A percentile compares a stretch with the other conserved stretches of the same genome.
These are phyloP conservation scores for Chionodraco myersi DNA, from an alignment of 2,113 vertebrate species.

Conservation along the genomic window DNA sequence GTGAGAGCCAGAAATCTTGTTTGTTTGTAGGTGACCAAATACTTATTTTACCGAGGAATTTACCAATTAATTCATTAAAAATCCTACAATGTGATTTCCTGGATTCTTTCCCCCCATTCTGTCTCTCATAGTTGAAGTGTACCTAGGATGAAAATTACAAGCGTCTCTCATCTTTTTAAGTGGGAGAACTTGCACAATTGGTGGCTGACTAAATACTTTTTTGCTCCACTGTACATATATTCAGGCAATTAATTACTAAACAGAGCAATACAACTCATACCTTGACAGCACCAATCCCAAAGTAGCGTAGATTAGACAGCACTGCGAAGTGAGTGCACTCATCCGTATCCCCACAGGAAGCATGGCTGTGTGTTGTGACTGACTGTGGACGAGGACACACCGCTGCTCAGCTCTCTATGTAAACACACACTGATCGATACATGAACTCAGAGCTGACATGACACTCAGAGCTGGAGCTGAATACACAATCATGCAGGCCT, in stretches of 20 bases:
- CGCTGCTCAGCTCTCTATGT: conserved; percentile 47
- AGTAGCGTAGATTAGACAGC: conserved; percentile 31
- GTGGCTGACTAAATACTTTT: too few species aligned
- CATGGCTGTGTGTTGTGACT: conserved; percentile 62
- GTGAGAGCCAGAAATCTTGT: too few species aligned
- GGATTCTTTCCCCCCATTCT: too few species aligned
- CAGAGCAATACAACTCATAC: conserved; percentile 43
- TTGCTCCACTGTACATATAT: neutral
- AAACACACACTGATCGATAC: conserved; percentile 75
- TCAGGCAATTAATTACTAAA: neutral
- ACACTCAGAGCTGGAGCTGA: conserved; percentile 28
- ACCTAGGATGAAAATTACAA: too few species aligned
- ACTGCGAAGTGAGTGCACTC: conserved; percentile 5
- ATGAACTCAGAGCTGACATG: conserved; percentile 46
- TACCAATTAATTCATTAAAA: too few species aligned
- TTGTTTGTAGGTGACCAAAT: too few species aligned
- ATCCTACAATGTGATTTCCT: too few species aligned
- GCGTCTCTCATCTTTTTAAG: too few species aligned
- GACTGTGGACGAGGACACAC: conserved; percentile 9
- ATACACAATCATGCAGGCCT: conserved; percentile 6
- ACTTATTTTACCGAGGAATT: too few species aligned
- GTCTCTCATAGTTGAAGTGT: too few species aligned
- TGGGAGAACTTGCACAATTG: too few species aligned
- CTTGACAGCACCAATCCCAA: conserved; percentile 63
- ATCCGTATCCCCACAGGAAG: conserved; percentile 29